Conservation (phyloP, 2,113 vertebrate species). For the Noturus placidus region DNA sequence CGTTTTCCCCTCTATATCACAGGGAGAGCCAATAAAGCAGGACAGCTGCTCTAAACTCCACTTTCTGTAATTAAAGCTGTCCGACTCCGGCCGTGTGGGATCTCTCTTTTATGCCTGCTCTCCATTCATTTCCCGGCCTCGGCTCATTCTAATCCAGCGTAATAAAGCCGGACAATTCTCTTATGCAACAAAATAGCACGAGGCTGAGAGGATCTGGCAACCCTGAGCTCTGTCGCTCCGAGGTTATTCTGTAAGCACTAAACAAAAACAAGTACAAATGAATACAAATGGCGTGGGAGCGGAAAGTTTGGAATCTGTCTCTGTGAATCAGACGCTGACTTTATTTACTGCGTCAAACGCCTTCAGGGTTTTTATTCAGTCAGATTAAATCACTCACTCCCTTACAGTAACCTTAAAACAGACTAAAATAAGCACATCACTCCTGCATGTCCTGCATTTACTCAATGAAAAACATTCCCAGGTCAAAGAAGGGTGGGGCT, state of each 20-base stretch:
- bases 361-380: conserved; percentile 14
- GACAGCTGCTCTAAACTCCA: conserved; percentile 7
- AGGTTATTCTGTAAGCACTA: conserved; percentile 52
- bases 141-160: neutral
- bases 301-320: conserved; percentile 5
- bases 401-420: neutral
- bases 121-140: neutral
- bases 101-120: neutral
- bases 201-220: conserved; percentile 55
- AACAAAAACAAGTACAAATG: conserved; percentile 49
- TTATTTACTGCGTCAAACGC: conserved; percentile 22
- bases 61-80: conserved; percentile 31
- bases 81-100: neutral
- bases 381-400: conserved; percentile 4
- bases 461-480: neutral
- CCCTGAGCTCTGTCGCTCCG: conserved; percentile 50
- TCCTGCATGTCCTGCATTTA: neutral
- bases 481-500: neutral
- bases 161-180: conserved; percentile 16
- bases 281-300: neutral
- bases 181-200: conserved; percentile 48
- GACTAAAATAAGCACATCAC: neutral
- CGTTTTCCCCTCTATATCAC: neutral
- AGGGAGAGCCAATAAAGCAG: conserved; percentile 11
- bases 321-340: conserved; percentile 35